phyloP scores from a whole-genome alignment of 2,797 vertebrate genomes.

The Anomalospiza imberbis region DNA sequence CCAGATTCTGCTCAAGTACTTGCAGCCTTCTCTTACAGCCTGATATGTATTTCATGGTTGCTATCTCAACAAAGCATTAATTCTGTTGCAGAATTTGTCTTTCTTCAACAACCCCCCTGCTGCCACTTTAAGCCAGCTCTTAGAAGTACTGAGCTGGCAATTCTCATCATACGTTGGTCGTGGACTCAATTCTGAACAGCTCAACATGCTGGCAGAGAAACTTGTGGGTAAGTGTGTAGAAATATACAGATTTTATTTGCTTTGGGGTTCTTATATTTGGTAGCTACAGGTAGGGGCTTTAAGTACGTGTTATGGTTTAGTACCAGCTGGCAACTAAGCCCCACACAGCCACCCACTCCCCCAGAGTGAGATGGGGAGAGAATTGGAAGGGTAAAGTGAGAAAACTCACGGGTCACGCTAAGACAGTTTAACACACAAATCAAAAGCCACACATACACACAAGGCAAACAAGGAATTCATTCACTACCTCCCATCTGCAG shows the following conservation, averaged over 20 bases:
- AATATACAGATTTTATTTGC: background rate
- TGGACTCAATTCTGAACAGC: conserved; percentile 92
- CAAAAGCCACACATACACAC: background rate
- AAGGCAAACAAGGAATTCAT: background rate
- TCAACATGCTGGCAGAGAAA: conserved; percentile 93
- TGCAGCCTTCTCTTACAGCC: background rate
- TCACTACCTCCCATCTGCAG: background rate
- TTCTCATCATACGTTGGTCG: conserved; percentile 91
- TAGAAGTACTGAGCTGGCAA: conserved; percentile 97
- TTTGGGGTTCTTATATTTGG: background rate
- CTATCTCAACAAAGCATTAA: background rate
- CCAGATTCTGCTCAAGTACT: background rate
- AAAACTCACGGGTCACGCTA: background rate
- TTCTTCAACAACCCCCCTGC: conserved; percentile 91
- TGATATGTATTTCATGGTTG: background rate
- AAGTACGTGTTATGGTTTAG: background rate
- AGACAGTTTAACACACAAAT: background rate
- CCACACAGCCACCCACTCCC: background rate
- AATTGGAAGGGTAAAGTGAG: background rate
- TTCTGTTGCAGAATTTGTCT: conserved; percentile 84
- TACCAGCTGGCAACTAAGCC: background rate
- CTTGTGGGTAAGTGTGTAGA: conserved; percentile 79
- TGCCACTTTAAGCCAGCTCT: conserved; percentile 87
- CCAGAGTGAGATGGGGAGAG: background rate
- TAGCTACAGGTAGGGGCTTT: background rate